These are phyloP conservation scores for Pseudococcus jackbeardsleyi DNA, from an alignment of 2,888 invertebrate species.

Conservation along the genomic window DNA sequence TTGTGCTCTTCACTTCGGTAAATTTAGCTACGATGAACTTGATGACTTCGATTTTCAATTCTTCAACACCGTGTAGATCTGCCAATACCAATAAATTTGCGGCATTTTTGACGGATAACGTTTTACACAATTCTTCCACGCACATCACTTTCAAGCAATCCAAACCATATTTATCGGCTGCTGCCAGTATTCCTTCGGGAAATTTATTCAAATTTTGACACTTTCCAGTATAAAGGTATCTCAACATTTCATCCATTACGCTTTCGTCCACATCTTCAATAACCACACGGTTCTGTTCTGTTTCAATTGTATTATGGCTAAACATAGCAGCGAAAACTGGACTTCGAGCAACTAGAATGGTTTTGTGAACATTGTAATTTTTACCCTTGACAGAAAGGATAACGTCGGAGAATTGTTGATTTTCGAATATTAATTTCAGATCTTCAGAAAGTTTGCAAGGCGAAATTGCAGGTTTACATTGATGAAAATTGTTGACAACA, in stretches of 20 bases:
- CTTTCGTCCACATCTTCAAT: constrained; percentile 98
- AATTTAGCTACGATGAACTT: neutral
- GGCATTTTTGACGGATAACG: constrained; percentile 94
- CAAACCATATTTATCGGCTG: constrained; percentile 97
- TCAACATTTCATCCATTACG: constrained; percentile 95
- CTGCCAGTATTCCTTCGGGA: constrained; percentile 97
- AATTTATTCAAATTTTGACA: constrained; percentile 96
- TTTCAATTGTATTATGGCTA: constrained; percentile 98
- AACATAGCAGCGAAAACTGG: constrained; percentile 99
- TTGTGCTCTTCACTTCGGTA: neutral
- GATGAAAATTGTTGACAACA: neutral
- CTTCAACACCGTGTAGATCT: constrained; percentile 95
- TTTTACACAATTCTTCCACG: constrained; percentile 95
- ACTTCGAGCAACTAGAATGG: constrained; percentile 95
- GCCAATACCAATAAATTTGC: constrained; percentile 97
- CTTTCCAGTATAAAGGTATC: constrained; percentile 98
- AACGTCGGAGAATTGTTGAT: neutral
- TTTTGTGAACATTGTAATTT: constrained; percentile 96
- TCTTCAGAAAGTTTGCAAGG: neutral
- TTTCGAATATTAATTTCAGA: neutral
- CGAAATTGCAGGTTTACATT: neutral
- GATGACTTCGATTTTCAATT: neutral
- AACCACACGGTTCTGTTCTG: constrained; percentile 95
- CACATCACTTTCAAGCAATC: constrained; percentile 99
- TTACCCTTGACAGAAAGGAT: constrained; percentile 79